Conservation (phyloP, 2,113 vertebrate genomes). For the Sinocyclocheilus grahami region DNA sequence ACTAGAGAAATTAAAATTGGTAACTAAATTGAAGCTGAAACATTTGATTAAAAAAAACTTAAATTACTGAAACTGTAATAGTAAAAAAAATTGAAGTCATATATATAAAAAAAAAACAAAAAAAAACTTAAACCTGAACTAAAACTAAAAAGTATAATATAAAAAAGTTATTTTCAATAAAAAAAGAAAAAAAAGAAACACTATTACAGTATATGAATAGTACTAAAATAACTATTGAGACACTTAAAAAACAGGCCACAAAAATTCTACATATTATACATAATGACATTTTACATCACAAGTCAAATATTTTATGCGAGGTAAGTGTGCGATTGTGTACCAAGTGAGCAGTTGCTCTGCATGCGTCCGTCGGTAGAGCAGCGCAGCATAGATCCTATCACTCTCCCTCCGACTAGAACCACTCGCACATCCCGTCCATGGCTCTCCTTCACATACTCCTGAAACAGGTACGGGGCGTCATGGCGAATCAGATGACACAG, state of each 20-base stretch:
- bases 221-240: background rate
- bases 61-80: background rate
- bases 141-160: background rate
- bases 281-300: background rate
- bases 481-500: conserved; percentile 89
- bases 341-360: conserved; percentile 91
- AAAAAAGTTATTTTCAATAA: no score
- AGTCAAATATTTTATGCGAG: background rate
- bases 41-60: background rate
- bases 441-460: conserved; percentile 91
- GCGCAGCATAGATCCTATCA: conserved; percentile 89
- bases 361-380: conserved; percentile 90
- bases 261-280: no score
- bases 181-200: no score
- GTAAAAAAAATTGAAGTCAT: background rate
- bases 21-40: background rate
- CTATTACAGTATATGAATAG: background rate
- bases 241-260: no score
- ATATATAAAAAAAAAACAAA: background rate
- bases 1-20: background rate
- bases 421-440: conserved; percentile 88
- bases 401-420: conserved; percentile 85
- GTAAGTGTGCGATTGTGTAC: conserved; percentile 52
- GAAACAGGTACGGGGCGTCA: conserved; percentile 89
- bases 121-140: background rate